Conservation (phyloP, 2,888 invertebrate genomes). For the Leistus spinibarbis region DNA sequence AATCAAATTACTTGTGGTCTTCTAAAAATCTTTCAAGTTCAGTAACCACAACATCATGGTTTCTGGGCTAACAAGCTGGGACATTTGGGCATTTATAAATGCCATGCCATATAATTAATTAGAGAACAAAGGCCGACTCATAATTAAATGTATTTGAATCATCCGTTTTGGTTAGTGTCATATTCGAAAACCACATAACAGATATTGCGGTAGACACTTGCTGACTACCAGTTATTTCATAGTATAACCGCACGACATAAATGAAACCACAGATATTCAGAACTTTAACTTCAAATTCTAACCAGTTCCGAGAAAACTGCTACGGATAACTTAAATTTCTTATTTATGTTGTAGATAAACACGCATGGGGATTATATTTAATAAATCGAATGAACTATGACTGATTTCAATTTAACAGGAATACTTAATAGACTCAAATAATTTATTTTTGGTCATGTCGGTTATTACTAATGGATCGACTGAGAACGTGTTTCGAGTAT, state of each 20-base stretch:
- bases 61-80: background rate
- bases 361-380: too few species aligned
- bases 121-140: background rate
- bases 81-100: background rate
- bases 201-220: background rate
- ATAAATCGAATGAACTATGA: too few species aligned
- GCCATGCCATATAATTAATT: background rate
- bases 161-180: conserved; percentile 1
- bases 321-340: too few species aligned
- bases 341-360: too few species aligned
- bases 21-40: background rate
- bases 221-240: background rate
- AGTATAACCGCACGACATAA: background rate
- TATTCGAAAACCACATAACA: background rate
- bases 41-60: background rate
- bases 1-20: conserved; percentile 3
- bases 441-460: too few species aligned
- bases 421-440: too few species aligned
- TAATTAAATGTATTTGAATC: background rate
- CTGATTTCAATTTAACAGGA: too few species aligned
- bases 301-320: too few species aligned
- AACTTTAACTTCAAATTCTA: too few species aligned
- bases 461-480: too few species aligned
- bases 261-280: background rate
- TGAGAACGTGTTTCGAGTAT: too few species aligned